Base-by-base conservation (phyloP, 2,797 vertebrate genomes). In the Chaetophractus vellerosus region DNA sequence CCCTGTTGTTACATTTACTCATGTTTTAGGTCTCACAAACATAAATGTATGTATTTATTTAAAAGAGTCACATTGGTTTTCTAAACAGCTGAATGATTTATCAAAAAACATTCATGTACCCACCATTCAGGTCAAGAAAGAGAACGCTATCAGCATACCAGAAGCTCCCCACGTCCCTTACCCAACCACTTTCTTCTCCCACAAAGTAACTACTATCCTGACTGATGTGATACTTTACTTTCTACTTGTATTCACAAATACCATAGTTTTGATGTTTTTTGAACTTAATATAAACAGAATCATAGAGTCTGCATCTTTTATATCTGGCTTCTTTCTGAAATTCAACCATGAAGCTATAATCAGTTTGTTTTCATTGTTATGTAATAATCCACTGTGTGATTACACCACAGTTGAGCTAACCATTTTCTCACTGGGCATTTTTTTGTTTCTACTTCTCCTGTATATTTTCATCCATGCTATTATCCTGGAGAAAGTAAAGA, bases 261-360 rank as follows among this genome's bases (percentile, higher is more conserved):
- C 50, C 38, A 31, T 0, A 31, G 15, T 23, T 50, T 82, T 33
- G 23, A 59, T 24, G 28, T 71, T 92, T 86, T 94, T 31, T 38
- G 16, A 88, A 72, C 48, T 59, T 76, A 93, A 68, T n/a, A 63
- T 69, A 92, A 75, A 75, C 33, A 36, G 52, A 90, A 82, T 82
- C 24, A 91, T 55, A 61, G 2, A 74, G n/a, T 23, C 84, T 48
- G 9, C 15, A 50, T 55, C 76, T 61, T 90, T 94, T 26, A 38
- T 9, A 61, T 68, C 28, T 64, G 28, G 59, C 23, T 81, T 91
- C 45, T 90, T 6, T 83, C 19, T 41, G 23, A 88, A 45, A 84
- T 71, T 52, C n/a, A 63, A 57, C 28, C 31, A 61, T 63, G 33
- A 8, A 71, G 74, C 16, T 64, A 7, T 9, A 89, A n/a, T 79